These are phyloP conservation scores for Dermochelys coriacea DNA, from an alignment of 2,797 vertebrate genomes.

Conservation along the genomic window DNA sequence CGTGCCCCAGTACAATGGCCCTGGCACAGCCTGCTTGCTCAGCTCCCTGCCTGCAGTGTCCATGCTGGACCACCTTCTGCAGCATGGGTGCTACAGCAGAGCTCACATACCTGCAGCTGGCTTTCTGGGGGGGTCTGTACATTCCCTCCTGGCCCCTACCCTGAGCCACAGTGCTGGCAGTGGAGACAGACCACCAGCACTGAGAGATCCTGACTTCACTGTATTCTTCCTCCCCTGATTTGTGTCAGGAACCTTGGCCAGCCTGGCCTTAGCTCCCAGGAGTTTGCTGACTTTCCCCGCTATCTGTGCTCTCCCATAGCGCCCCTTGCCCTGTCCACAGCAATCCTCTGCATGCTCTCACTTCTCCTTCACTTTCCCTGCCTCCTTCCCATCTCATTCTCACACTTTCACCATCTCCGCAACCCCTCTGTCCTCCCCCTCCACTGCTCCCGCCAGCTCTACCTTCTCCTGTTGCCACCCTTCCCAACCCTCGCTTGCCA, in stretches of 20 bases:
- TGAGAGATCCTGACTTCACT: not conserved
- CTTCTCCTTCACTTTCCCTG: not conserved
- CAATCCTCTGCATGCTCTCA: not conserved
- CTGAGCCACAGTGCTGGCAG: not conserved
- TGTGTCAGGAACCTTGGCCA: not conserved
- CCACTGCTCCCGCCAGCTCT: not conserved
- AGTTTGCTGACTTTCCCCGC: not conserved
- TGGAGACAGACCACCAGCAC: not conserved
- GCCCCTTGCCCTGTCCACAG: no score
- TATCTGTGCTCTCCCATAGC: not conserved
- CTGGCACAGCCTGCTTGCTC: not conserved
- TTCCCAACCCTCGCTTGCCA: not conserved
- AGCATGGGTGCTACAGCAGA: not conserved
- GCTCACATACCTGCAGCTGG: not conserved
- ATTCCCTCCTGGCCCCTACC: not conserved
- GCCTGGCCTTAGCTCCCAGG: no score
- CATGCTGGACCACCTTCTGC: no score
- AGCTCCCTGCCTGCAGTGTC: not conserved
- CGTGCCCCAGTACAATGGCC: no score
- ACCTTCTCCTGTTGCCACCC: not conserved
- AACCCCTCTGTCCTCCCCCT: not conserved
- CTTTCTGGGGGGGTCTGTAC: not conserved
- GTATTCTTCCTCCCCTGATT: not conserved
- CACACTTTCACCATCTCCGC: not conserved
- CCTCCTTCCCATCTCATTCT: not conserved